These are phyloP conservation scores for Chondrilla cf. caribensis DNA, from an alignment of 37 sponge, comb jelly and placozoan species.

Conservation along the genomic window DNA sequence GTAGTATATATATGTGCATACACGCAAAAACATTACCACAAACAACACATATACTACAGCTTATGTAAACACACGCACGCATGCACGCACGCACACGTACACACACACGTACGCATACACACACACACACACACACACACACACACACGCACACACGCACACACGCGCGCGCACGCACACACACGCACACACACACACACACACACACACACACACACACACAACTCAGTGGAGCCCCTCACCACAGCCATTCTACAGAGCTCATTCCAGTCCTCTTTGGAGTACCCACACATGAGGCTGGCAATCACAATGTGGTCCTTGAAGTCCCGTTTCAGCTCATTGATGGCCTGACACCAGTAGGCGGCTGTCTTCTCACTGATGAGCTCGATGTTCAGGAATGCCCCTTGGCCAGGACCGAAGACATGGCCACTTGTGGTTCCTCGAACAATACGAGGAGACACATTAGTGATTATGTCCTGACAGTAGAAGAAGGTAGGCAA, in stretches of 20 bases:
- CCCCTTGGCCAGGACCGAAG: constrained; percentile 90
- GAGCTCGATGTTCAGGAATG: constrained; percentile 96
- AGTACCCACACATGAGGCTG: constrained; percentile 92
- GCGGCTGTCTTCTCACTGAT: constrained; percentile 95
- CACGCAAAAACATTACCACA: not conserved
- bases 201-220: constrained; percentile 15
- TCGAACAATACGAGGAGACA: constrained; percentile 91
- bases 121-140: not conserved
- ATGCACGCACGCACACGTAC: not conserved
- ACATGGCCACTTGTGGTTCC: constrained; percentile 85
- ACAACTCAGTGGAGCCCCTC: not conserved
- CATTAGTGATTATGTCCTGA: constrained; percentile 89
- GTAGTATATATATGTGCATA: not conserved
- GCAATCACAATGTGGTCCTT: constrained; percentile 86
- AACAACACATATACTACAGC: not conserved
- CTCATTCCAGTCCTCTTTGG: constrained; percentile 81
- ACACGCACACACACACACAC: not conserved
- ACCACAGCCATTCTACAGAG: constrained; percentile 72
- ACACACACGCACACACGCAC: constrained; percentile 9
- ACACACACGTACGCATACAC: not conserved
- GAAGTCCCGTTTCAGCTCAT: constrained; percentile 92
- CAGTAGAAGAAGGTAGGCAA: not conserved
- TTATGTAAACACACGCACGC: not conserved
- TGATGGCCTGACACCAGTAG: constrained; percentile 89
- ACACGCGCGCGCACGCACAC: not conserved